These are phyloP conservation scores for Drosophila neocordata DNA, from an alignment of 1,140 invertebrate species.

Conservation along the genomic window DNA sequence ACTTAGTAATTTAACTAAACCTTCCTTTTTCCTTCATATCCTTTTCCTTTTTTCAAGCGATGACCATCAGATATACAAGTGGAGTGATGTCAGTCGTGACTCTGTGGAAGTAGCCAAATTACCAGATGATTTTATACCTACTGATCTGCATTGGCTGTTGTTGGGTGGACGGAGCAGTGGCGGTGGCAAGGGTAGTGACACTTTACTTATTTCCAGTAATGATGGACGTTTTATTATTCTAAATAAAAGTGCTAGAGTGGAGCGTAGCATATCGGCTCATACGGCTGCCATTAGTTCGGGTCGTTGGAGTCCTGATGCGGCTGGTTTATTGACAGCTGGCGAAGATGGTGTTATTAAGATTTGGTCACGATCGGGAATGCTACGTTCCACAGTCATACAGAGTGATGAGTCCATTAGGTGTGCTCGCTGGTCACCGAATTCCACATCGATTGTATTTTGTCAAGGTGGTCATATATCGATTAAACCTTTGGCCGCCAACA, in stretches of 20 bases:
- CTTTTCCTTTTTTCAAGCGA: slow-evolving; percentile 86
- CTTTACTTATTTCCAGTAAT: slow-evolving; percentile 93
- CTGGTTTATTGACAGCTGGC: slow-evolving; percentile 94
- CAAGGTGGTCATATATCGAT: slow-evolving; percentile 92
- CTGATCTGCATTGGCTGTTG: slow-evolving; percentile 92
- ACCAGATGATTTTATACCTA: slow-evolving; percentile 92
- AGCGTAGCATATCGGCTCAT: slow-evolving; percentile 96
- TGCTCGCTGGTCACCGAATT: slow-evolving; percentile 94
- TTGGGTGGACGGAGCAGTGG: slow-evolving; percentile 83
- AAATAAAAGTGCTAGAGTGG: slow-evolving; percentile 93
- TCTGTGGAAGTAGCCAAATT: slow-evolving; percentile 90
- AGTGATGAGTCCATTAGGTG: slow-evolving; percentile 91
- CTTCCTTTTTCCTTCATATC: background rate
- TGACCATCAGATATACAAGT: slow-evolving; percentile 94
- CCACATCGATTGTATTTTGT: slow-evolving; percentile 92
- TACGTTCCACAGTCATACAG: slow-evolving; percentile 94
- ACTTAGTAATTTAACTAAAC: background rate
- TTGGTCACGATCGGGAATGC: slow-evolving; percentile 98
- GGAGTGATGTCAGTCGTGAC: slow-evolving; percentile 92
- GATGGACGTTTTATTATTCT: slow-evolving; percentile 92
- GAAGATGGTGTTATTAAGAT: slow-evolving; percentile 98
- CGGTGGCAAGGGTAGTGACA: slow-evolving; percentile 89
- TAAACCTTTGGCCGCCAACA: slow-evolving; percentile 94
- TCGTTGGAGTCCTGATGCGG: slow-evolving; percentile 96
- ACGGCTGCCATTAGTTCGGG: slow-evolving; percentile 93